Conservation (phyloP, 1,140 invertebrate genomes). For the Cydia fagiglandana region DNA sequence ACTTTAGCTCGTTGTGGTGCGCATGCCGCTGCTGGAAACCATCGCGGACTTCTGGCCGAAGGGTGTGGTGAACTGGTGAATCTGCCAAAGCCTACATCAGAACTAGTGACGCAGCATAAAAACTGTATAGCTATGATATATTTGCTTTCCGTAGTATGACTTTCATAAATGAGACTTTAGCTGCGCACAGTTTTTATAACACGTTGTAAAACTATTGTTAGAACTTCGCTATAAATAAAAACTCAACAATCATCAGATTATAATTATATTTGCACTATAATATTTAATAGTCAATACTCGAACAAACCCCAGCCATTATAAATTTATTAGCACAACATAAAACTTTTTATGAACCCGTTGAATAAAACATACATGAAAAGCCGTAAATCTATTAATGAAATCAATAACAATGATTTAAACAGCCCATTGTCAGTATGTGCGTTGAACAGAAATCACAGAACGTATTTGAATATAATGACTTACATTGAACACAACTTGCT, state of each 20-base stretch:
- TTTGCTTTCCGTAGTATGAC: no score
- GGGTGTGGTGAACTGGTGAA: no score
- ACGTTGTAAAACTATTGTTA: no score
- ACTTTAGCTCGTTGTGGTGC: no score
- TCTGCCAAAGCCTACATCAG: no score
- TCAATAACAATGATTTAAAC: conserved; percentile 32
- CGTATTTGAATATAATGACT: conserved; percentile 31
- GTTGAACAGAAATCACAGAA: conserved; percentile 19
- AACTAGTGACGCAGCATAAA: no score
- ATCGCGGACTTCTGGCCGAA: no score
- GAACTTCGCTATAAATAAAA: not conserved
- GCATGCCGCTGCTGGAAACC: no score
- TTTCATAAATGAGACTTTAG: no score
- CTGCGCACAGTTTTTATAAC: no score
- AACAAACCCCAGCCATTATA: not conserved
- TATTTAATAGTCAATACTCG: not conserved
- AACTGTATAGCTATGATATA: no score
- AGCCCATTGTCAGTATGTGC: conserved; percentile 22
- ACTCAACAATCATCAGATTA: not conserved
- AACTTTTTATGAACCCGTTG: conserved; percentile 6
- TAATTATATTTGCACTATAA: not conserved
- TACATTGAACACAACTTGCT: conserved; percentile 19
- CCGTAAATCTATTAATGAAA: conserved; percentile 32
- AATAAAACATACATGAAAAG: conserved; percentile 25
- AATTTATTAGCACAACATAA: conserved; percentile 20